Evolutionary conservation across 2,113 vertebrate genomes (phyloP), one percentile per base, ranked within the genome.

Genomic region (Tursiops truncatus): DNA sequence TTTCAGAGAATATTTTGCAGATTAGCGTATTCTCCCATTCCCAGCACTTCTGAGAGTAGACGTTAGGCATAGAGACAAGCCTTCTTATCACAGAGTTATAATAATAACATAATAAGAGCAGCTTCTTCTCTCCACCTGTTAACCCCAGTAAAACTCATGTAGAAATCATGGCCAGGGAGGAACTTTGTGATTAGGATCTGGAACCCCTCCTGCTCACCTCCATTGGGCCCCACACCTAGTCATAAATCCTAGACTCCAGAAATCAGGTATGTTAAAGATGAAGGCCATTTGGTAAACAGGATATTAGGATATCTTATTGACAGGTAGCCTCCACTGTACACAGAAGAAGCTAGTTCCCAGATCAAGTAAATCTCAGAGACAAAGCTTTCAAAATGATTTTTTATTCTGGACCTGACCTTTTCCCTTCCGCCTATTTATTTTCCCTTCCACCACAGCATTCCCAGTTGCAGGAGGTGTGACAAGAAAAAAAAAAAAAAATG

Each of bases 381-480:
- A 89, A 83, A 14, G 9, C 20, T 89, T 96, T 67, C 41, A 38
- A 86, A 92, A 96, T 86, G 44, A 91, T 73, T 68, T 95, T 86
- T 83, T 38, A 91, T 93, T 15, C 62, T 63, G 41, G 1, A 53
- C 31, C 47, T 96, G 73, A 92, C 73, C 56, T 88, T 92, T 94
- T 92, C 62, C 83, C n/a, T 92, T 86, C 18, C 26, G 91, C 36
- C 36, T 65, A 87, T 83, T 91, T 18, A 9, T 70, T 96, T 96
- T 93, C 63, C 28, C 13, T 96, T 74, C 41, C 31, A 92, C 65
- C 12, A 89, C 73, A 94, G n/a, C 58, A 65, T 89, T 89, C 58
- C 81, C 71, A 96, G 82, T 76, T 28, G 13, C 5, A 95, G 21
- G 9, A 95, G 14, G 44, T 63, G 7, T 94, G 60, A 68, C 36